Percentiles rank a stretch among this genome's conserved stretches.
These are phyloP conservation scores for Ornithorhynchus anatinus DNA, from an alignment of 2,113 vertebrate genomes.

Conservation along the genomic window DNA sequence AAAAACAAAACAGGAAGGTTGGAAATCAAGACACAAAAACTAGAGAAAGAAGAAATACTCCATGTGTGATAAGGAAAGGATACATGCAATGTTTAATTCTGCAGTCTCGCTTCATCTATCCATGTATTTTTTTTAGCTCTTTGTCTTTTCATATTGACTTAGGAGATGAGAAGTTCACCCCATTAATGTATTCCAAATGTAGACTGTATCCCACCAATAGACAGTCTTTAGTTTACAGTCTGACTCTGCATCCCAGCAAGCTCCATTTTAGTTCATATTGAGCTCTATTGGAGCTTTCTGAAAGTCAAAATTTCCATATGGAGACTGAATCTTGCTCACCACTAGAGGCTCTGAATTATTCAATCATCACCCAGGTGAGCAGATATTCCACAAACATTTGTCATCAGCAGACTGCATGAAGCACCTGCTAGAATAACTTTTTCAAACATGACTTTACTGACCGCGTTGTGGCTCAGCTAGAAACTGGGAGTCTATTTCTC, in stretches of 20 bases:
- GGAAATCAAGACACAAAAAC: not conserved
- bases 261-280: too few species aligned
- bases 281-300: not conserved
- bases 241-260: accelerated
- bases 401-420: too few species aligned
- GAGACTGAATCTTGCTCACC: not conserved
- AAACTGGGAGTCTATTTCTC: too few species aligned
- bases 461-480: too few species aligned
- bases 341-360: not conserved
- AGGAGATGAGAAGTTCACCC: not conserved
- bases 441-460: too few species aligned
- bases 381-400: too few species aligned
- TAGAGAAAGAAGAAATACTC: not conserved
- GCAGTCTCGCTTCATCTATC: too few species aligned
- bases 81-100: not conserved
- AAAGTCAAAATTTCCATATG: conserved; percentile 5
- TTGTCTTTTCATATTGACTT: not conserved
- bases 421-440: too few species aligned
- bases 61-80: not conserved
- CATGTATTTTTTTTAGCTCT: not conserved
- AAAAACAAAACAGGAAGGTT: too few species aligned
- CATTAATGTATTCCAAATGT: not conserved
- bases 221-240: not conserved
- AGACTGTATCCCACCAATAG: not conserved
- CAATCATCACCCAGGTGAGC: not conserved